These are phyloP conservation scores for Philereme transversata DNA, from an alignment of 2,888 invertebrate genomes.

Conservation along the genomic window DNA sequence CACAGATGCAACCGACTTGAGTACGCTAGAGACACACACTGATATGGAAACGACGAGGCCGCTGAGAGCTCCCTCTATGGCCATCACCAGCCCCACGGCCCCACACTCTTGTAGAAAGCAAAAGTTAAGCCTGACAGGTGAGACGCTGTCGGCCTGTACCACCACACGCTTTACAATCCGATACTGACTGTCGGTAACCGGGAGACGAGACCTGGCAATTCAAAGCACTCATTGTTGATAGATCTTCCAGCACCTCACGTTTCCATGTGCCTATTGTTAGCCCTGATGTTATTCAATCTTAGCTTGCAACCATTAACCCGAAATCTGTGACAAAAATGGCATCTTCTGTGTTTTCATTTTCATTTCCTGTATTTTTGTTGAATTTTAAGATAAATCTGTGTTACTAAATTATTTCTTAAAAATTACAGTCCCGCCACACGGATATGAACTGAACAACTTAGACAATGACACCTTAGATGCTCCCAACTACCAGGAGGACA, in stretches of 20 bases:
- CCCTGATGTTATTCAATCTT: conserved; percentile 23
- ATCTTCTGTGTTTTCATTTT: conserved; percentile 26
- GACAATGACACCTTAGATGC: conserved; percentile 87
- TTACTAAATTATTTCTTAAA: not conserved
- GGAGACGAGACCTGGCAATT: conserved; percentile 28
- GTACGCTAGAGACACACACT: conserved; percentile 65
- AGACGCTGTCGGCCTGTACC: conserved; percentile 62
- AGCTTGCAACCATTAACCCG: conserved; percentile 31
- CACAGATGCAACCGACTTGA: conserved; percentile 74
- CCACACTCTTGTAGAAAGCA: conserved; percentile 86
- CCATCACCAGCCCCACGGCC: conserved; percentile 86
- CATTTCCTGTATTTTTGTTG: conserved; percentile 1
- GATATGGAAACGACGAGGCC: conserved; percentile 58
- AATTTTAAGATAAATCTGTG: not conserved
- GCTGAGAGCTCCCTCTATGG: conserved; percentile 81
- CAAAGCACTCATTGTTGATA: conserved; percentile 41
- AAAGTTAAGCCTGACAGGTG: conserved; percentile 87
- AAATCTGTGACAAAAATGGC: conserved; percentile 20
- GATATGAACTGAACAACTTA: conserved; percentile 86
- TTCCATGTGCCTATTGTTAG: conserved; percentile 33
- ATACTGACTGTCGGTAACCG: conserved; percentile 39
- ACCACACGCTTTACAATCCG: conserved; percentile 40
- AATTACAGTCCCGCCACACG: conserved; percentile 84
- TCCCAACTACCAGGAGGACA: conserved; percentile 82
- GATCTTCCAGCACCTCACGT: conserved; percentile 39